phyloP scores from a whole-genome alignment of 2,888 invertebrate genomes.

The Watsonalla binaria region DNA sequence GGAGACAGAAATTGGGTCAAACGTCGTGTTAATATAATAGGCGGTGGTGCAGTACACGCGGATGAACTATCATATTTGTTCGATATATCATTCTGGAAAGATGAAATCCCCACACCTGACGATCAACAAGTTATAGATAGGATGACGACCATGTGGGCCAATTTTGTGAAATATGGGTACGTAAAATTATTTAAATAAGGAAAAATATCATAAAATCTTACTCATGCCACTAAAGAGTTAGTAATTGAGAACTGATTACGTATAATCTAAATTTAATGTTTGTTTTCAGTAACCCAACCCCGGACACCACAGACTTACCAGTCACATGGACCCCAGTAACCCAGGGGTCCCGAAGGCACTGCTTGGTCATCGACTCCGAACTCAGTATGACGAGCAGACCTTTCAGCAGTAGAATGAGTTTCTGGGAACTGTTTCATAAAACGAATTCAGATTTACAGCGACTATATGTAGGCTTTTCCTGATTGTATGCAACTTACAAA shows the following conservation, averaged over 20 bases:
- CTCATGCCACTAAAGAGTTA: no score
- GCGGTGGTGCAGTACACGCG: slow-evolving; percentile 23
- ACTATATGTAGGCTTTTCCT: not conserved
- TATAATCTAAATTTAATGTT: not conserved
- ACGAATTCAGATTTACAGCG: not conserved
- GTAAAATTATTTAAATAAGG: slow-evolving; percentile 1
- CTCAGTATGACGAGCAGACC: not conserved
- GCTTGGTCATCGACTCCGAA: not conserved
- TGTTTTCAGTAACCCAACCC: slow-evolving; percentile 29
- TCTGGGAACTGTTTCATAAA: not conserved
- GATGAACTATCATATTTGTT: slow-evolving; percentile 38
- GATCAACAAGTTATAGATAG: slow-evolving; percentile 13
- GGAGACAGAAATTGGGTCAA: slow-evolving; percentile 29
- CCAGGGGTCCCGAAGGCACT: not conserved
- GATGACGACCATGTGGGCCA: slow-evolving; percentile 23
- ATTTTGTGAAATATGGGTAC: slow-evolving; percentile 40
- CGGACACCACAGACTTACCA: slow-evolving; percentile 19
- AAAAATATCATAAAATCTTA: no score
- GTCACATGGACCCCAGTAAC: slow-evolving; percentile 10
- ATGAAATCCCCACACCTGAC: not conserved
- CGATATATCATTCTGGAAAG: slow-evolving; percentile 15
- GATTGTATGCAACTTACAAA: not conserved
- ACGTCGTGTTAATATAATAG: slow-evolving; percentile 13
- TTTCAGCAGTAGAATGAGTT: not conserved
- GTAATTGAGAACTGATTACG: not conserved